These are phyloP conservation scores for Taphrorychus bicolor DNA, from an alignment of 2,888 invertebrate genomes.

Conservation along the genomic window DNA sequence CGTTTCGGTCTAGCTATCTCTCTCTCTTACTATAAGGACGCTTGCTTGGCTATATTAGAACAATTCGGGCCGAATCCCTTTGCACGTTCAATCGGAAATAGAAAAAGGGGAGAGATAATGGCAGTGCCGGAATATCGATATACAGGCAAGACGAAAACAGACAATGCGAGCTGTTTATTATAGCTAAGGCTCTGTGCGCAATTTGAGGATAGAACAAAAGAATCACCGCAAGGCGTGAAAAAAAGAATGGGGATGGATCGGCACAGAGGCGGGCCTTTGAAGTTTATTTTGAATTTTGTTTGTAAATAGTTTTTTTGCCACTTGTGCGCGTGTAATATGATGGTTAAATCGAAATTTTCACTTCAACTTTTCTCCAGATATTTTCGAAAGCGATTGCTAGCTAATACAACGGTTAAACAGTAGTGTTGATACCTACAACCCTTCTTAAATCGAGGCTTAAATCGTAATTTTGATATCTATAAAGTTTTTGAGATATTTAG, in stretches of 20 bases:
- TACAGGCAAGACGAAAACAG: slow-evolving; percentile 30
- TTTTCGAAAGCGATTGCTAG: too few species aligned
- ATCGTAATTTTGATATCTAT: too few species aligned
- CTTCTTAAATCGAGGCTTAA: too few species aligned
- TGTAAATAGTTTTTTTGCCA: too few species aligned
- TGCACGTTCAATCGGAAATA: slow-evolving; percentile 18
- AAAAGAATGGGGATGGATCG: slow-evolving; percentile 27
- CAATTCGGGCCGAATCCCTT: slow-evolving; percentile 24
- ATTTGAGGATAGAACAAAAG: slow-evolving; percentile 38
- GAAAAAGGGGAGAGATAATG: slow-evolving; percentile 34
- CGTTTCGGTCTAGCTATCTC: background rate
- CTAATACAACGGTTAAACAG: too few species aligned
- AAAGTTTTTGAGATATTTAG: too few species aligned
- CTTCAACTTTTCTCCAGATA: too few species aligned
- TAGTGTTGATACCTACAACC: too few species aligned
- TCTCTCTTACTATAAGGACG: background rate
- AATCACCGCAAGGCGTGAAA: slow-evolving; percentile 16
- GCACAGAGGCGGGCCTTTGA: background rate
- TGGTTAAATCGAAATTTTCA: too few species aligned
- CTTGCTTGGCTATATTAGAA: slow-evolving; percentile 5
- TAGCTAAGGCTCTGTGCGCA: slow-evolving; percentile 31
- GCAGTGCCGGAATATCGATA: slow-evolving; percentile 33
- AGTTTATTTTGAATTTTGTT: background rate
- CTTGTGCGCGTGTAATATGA: too few species aligned
- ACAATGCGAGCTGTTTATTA: slow-evolving; percentile 37